Evolutionary conservation across 2,113 vertebrate species (phyloP), one percentile per base, ranked within the genome.

Genomic region (Limnothrissa miodon): DNA sequence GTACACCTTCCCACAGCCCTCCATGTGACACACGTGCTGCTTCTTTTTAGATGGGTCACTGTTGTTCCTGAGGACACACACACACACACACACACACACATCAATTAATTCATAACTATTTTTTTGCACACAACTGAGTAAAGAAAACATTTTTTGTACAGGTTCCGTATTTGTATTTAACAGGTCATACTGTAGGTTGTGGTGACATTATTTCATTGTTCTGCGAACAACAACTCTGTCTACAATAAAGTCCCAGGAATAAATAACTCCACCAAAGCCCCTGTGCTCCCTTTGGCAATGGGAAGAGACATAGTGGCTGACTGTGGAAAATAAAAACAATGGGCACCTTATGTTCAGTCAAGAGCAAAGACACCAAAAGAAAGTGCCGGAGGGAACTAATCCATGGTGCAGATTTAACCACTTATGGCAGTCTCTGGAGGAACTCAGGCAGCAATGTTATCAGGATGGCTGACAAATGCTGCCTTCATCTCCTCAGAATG

Each of bases 11-110:
- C 97, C 97, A 82, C 98, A 99, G 85, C 98, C 97, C 92, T 98
- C 97, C 93, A 99, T 99, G 91, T 99, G 98, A 90, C 98, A 99
- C 89, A 99, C 96, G 90, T 99, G 98, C 90, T 99, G 98, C 85
- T 99, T 99, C 95, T 99, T 99, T 94, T 98, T 99, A 78, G 98
- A 96, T 78, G 98, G 98, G 89, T 99, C 98, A 85, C 95, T 97
- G 82, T 93, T 98, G 90, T 96, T 95, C 93, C 97, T 99, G 87
- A 83, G 88, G 87, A n/a, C 74, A 80, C 9, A 53, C 15, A 51
- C 29, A 80, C 46, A 46, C 48, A 51, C 80, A 81, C 48, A 39
- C 80, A 56, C 80, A 33, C 9, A 33, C 29, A 36, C 66, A 74
- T 8, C 36, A 0, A 25, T 8, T 25, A 23, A 59, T 25, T 1